Conservation (phyloP, 2,113 vertebrate species). For the Notothenia coriiceps region DNA sequence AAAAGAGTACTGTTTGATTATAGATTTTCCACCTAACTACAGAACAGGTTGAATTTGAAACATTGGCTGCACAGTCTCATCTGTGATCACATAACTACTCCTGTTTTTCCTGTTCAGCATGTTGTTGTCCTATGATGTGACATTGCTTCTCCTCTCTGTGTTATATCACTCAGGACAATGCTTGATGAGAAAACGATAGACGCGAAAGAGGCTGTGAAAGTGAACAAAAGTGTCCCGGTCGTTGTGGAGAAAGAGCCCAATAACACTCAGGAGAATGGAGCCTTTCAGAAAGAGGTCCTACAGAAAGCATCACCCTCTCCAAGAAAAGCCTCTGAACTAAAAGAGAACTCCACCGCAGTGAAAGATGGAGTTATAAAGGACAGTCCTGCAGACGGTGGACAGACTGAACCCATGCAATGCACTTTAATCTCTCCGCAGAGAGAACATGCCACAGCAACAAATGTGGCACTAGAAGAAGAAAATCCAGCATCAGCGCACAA, state of each 20-base stretch:
- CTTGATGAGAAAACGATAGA: conserved; percentile 1
- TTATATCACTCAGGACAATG: conserved; percentile 33
- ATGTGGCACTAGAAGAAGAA: conserved; percentile 4
- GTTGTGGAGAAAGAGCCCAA: conserved; percentile 10
- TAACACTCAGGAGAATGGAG: conserved; percentile 64
- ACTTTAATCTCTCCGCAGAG: conserved; percentile 40
- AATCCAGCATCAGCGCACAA: neutral
- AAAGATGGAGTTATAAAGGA: conserved; percentile 9
- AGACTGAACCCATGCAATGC: conserved; percentile 21
- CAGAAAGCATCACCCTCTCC: conserved; percentile 14
- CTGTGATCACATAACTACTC: neutral
- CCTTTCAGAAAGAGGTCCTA: conserved; percentile 22
- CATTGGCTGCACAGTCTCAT: neutral
- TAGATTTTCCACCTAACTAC: conserved; percentile 3
- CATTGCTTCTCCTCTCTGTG: conserved; percentile 16
- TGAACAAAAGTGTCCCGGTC: conserved; percentile 30
- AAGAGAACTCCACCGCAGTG: conserved; percentile 26
- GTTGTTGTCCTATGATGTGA: neutral
- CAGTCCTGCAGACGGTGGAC: neutral
- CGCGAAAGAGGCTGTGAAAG: conserved; percentile 1
- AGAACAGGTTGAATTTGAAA: neutral
- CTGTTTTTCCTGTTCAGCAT: neutral
- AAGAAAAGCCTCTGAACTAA: neutral
- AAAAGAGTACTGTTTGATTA: conserved; percentile 1
- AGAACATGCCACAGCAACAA: neutral